Percentiles rank a stretch among this genome's conserved stretches.
phyloP scores from a whole-genome alignment of 2,113 vertebrate species.

The Archilochus colubris region DNA sequence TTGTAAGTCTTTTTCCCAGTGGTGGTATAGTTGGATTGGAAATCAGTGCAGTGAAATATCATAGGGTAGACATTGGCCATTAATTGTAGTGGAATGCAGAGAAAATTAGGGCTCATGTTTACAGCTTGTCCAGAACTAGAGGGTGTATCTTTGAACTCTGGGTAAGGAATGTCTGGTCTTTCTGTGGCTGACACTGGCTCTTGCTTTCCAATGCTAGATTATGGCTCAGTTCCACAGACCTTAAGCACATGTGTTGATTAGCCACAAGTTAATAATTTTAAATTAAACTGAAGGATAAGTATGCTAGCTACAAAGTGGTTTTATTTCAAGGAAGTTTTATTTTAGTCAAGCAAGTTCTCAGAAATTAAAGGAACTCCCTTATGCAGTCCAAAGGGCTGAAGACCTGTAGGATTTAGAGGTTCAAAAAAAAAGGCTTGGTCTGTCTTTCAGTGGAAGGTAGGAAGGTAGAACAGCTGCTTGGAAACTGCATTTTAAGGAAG shows the following conservation, averaged over 20 bases:
- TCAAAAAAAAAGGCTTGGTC: not conserved
- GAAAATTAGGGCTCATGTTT: not conserved
- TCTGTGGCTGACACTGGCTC: not conserved
- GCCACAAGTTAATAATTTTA: not conserved
- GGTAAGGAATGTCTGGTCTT: not conserved
- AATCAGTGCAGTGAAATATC: not conserved
- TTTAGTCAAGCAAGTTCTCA: not conserved
- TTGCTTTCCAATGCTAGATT: not conserved
- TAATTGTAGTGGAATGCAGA: not conserved
- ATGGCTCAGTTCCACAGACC: fast-evolving
- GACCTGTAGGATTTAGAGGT: not conserved
- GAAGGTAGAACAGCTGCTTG: not conserved
- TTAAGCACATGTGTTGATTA: slow-evolving; percentile 11
- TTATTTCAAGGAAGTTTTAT: slow-evolving; percentile 26
- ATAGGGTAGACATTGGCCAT: not conserved
- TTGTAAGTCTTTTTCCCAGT: not conserved
- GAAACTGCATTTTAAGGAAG: not conserved
- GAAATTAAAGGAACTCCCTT: slow-evolving; percentile 6
- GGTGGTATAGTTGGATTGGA: not conserved
- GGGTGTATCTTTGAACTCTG: not conserved
- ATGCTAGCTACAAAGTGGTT: not conserved
- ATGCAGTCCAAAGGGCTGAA: not conserved
- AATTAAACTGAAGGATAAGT: not conserved
- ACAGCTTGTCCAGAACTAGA: not conserved
- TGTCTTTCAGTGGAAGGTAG: not conserved